Evolutionary conservation across 2,888 invertebrate species (phyloP), one percentile per base, ranked within the genome.

Genomic region (Dioctria rufipes): DNA sequence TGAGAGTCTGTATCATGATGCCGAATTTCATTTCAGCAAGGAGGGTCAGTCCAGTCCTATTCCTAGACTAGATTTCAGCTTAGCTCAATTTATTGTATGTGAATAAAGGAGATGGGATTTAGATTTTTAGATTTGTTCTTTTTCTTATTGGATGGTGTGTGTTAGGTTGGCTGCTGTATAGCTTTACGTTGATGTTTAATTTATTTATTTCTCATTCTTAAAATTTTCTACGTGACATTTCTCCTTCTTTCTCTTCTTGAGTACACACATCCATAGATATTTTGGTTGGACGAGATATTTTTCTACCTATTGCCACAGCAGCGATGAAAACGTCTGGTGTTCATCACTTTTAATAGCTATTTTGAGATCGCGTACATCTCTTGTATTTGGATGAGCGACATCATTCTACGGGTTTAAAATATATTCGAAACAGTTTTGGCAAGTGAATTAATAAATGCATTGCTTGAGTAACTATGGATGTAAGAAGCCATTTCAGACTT

Each of bases 1-100:
- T 88, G 86, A 87, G 25, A 25, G 63, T 13, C 39, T 37, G 58
- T 75, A 40, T 25, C 25, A 25, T 25, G 25, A 25, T 40, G 73
- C 40, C 77, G 40, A 63, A 43, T 25, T 77, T 63, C n/a, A 46
- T 25, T 77, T 63, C 49, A 63, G 63, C 13, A 37, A 46, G 39
- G 39, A 61, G n/a, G 40, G 58, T 73, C 39, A 4, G 6, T 61
- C n/a, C 61, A n/a, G 61, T 43, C 77, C 63, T 77, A 77, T 77
- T 77, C 77, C 63, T 63, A 77, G 77, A 61, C 37, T 58, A 46
- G 13, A 58, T 40, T 46, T 63, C 49, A 63, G 77, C 77, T 63
- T 13, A 39, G 46, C 5, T 77, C 46, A 3, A 9, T 25, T 25
- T 25, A 25, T 54, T 77, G 63, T 63, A 77, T 63, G 61, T 25